Conservation (phyloP, 1,140 invertebrate genomes). For the Micrasema longulum region DNA sequence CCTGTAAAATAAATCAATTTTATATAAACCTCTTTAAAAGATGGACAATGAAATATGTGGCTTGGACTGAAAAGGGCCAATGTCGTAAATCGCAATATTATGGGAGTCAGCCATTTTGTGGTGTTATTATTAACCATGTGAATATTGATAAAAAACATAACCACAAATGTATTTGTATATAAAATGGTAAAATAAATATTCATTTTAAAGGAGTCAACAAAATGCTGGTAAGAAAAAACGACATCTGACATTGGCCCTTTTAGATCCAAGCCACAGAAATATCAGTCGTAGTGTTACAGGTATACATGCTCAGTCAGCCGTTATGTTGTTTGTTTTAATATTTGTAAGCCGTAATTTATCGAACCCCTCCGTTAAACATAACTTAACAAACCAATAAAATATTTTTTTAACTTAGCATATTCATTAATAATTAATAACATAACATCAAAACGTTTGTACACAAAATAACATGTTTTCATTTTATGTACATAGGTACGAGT, state of each 20-base stretch:
- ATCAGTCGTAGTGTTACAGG: background rate
- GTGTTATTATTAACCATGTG: no score
- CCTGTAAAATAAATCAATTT: no score
- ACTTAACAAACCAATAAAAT: background rate
- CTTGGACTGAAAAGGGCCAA: no score
- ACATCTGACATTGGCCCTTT: no score
- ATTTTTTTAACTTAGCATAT: background rate
- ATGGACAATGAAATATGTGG: no score
- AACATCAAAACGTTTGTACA: constrained; percentile 36
- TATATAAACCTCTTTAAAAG: no score
- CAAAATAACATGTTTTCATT: constrained; percentile 26
- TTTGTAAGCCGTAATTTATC: background rate
- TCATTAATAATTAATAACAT: constrained; percentile 23
- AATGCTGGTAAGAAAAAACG: background rate
- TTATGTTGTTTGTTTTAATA: background rate
- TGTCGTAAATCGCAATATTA: no score
- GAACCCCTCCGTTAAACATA: background rate
- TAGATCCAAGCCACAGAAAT: no score
- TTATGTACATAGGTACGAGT: constrained; percentile 33
- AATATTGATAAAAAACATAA: no score
- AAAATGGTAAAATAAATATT: background rate
- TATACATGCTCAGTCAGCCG: background rate
- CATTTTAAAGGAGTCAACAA: background rate
- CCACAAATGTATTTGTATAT: no score
- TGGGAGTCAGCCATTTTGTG: no score